phyloP scores from a whole-genome alignment of 1,140 invertebrate species.

The Ceratina australensis region DNA sequence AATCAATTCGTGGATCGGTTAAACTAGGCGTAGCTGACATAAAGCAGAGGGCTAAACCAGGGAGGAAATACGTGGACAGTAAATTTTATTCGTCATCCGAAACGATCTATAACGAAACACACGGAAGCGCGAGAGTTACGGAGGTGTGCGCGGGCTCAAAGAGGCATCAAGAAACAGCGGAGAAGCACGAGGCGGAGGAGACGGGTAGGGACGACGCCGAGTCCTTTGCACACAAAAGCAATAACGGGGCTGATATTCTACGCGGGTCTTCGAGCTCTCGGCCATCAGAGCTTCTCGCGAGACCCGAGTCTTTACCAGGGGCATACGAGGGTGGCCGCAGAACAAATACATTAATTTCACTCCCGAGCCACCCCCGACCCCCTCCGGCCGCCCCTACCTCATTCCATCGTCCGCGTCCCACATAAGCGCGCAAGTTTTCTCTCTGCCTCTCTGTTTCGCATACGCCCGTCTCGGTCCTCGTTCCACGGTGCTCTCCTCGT shows the following conservation, averaged over 20 bases:
- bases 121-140: constrained; percentile 24
- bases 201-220: not conserved
- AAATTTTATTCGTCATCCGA: constrained; percentile 23
- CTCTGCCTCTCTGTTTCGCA: constrained; percentile 27
- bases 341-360: constrained; percentile 77
- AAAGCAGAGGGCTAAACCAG: too few relatives aligned
- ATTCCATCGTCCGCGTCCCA: constrained; percentile 34
- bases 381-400: constrained; percentile 47
- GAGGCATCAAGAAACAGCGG: constrained; percentile 41
- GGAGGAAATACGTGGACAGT: not conserved
- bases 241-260: constrained; percentile 64
- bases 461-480: constrained; percentile 47
- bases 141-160: constrained; percentile 44
- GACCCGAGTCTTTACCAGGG: constrained; percentile 59
- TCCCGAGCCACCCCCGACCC: constrained; percentile 3
- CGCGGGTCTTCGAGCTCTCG: constrained; percentile 48
- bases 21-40: not conserved
- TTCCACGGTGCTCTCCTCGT: constrained; percentile 30
- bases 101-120: constrained; percentile 31
- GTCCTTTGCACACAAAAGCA: constrained; percentile 66
- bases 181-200: constrained; percentile 1
- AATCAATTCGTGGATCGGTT: not conserved
- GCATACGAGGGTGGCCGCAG: constrained; percentile 75
- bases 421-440: constrained; percentile 30
- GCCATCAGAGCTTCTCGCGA: constrained; percentile 61